Evolutionary conservation across 2,113 vertebrate genomes (phyloP), one percentile per base, ranked within the genome.

Genomic region (Siniperca chuatsi): DNA sequence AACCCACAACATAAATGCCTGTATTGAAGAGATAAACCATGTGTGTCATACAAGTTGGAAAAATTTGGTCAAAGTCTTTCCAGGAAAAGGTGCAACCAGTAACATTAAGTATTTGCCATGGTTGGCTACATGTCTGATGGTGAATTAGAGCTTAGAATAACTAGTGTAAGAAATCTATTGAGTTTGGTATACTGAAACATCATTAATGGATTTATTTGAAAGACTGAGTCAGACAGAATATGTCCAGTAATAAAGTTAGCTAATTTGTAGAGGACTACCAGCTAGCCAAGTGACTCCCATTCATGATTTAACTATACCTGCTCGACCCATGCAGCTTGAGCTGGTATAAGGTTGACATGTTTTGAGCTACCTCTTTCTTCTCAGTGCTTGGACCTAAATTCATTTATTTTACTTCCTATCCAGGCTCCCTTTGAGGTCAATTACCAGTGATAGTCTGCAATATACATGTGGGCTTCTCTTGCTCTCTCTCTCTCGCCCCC

Each of bases 381-480:
- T 44, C n/a, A 50, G 10, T 29, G 12, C 50, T 69, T 8, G 4
- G 64, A 21, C 67, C 46, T 84, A 50, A 72, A 66, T 84, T 70
- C 12, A 85, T 91, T 87, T 55, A 75, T 75, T 85, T 82, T 2
- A 11, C 48, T 75, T 84, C 81, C 62, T 15, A 21, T 66, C n/a
- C 55, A n/a, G 71, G 21, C 46, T 82, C 55, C 69, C 75, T 73
- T 52, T 84, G 81, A 84, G 79, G 79, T 83, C 81, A 88, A 75
- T 83, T 90, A 77, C 79, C 60, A 75, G 52, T 44, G n/a, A 73
- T 33, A 8, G 58, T 69, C 64, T 61, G 62, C 78, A 52, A 1
- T 62, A 44, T 37, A 25, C 0, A 25, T 82, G 81, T 54, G 62
- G 67, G 33, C 6, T 13, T 16, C 54, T 13, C 12, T 78, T 15